Evolutionary conservation across 1,140 invertebrate genomes (phyloP).

Genomic region (Leguminivora glycinivorella): DNA sequence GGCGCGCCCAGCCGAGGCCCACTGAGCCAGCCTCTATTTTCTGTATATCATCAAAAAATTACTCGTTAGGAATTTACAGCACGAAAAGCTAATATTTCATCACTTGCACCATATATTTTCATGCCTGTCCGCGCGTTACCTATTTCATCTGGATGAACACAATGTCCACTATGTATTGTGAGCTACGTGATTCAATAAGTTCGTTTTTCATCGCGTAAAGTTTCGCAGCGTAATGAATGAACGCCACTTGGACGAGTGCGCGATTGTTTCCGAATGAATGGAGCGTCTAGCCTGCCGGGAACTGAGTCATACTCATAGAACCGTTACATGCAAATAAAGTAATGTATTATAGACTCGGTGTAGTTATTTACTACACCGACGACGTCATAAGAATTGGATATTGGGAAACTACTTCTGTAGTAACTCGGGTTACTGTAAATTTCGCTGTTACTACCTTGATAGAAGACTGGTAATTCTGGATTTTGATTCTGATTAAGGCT

Average conservation of each 20-base stretch:
- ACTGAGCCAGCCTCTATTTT: too few species aligned
- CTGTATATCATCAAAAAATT: neutral
- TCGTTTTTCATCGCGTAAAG: conserved; percentile 28
- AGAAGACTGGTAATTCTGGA: too few species aligned
- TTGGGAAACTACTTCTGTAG: too few species aligned
- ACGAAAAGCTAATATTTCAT: neutral
- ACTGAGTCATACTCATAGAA: neutral
- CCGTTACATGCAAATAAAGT: neutral
- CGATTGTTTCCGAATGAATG: conserved; percentile 7
- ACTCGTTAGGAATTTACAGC: neutral
- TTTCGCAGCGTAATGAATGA: conserved; percentile 18
- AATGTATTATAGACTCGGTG: too few species aligned
- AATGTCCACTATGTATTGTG: conserved; percentile 45
- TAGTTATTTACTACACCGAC: too few species aligned
- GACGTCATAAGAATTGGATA: too few species aligned
- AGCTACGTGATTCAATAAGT: conserved; percentile 46
- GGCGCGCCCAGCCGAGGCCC: too few species aligned
- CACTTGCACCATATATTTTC: conserved; percentile 26
- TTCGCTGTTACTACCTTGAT: too few species aligned
- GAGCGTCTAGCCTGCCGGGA: neutral
- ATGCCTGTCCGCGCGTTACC: conserved; percentile 34
- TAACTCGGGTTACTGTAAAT: too few species aligned
- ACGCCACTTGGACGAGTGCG: conserved; percentile 1
- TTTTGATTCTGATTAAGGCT: too few species aligned
- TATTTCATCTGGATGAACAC: conserved; percentile 53